Base-by-base conservation (phyloP, 2,888 invertebrate species). In the Thyatira batis region DNA sequence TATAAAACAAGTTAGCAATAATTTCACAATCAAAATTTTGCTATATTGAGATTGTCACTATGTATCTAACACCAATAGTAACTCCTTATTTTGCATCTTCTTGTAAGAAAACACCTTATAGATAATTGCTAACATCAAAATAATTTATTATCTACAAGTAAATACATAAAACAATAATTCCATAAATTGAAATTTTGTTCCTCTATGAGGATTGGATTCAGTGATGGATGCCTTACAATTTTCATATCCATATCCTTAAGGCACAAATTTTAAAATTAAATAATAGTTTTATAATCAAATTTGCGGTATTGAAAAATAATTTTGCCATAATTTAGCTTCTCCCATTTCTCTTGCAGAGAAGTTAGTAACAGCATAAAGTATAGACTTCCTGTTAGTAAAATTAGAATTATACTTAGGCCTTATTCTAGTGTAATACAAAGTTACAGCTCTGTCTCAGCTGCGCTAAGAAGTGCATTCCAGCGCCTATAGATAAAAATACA, bases 401-500 rank as follows among this genome's bases (percentile, higher is more conserved):
- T 11, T 33, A 33, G 3, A 46, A 25, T 13, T 72, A 70, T 69
- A 56, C 65, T 68, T 72, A 70, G 58, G 58, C 55, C 55, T 53
- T 72, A 70, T 49, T 30, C 43, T 50, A 48, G 45, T 48, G 27
- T 54, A 44, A 49, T 44, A 17, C 23, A 45, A 10, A 49, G 39
- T 84, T 84, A 88, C 65, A 87, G 66, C 55, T 89, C 84, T 45
- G 84, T 66, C 55, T 88, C 87, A 55, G 82, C 69, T 49, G 76
- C 58, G 20, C 76, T 58, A 52, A 80, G 75, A 55, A 75, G 66
- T 45, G 75, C 79, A 69, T 80, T 87, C 90, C 88, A 91, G 60
- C 92, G 89, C 56, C 92, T 79, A 70, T 88, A 92, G 54, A 92
- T 79, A 59, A 91, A 91, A 66, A 92, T 87, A 21, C 83, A 85